Percentiles rank a stretch among this genome's conserved stretches.
These are phyloP conservation scores for Drosophila niveifrons DNA, from an alignment of 2,888 invertebrate species.

Conservation along the genomic window DNA sequence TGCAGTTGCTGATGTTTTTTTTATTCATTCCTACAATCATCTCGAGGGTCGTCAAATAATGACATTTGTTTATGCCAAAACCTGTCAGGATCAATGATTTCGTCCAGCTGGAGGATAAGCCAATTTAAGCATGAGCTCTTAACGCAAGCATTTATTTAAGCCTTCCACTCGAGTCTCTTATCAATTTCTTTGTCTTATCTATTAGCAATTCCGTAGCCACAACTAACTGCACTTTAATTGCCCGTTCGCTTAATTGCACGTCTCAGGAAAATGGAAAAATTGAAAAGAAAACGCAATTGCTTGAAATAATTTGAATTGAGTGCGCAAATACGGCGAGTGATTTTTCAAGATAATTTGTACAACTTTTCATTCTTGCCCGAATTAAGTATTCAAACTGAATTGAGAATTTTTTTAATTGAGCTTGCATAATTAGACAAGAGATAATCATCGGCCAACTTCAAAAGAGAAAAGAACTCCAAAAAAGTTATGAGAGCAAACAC, in stretches of 20 bases:
- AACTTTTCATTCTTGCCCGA: slow-evolving; percentile 39
- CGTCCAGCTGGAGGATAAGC: slow-evolving; percentile 38
- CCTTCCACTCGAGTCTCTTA: slow-evolving; percentile 9
- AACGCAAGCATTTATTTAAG: slow-evolving; percentile 17
- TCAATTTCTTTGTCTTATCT: slow-evolving; percentile 14
- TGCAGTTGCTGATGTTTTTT: slow-evolving; percentile 69
- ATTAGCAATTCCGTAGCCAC: slow-evolving; percentile 27
- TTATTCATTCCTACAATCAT: slow-evolving; percentile 50
- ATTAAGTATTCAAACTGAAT: slow-evolving; percentile 48
- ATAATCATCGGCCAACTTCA: slow-evolving; percentile 50
- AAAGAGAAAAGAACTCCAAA: background rate
- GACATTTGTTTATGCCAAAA: slow-evolving; percentile 68
- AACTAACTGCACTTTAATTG: slow-evolving; percentile 62
- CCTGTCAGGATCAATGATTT: slow-evolving; percentile 34
- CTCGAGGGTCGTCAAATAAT: slow-evolving; percentile 41
- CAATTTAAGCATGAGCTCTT: slow-evolving; percentile 36
- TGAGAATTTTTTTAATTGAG: slow-evolving; percentile 69
- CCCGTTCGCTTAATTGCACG: slow-evolving; percentile 60
- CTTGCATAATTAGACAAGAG: slow-evolving; percentile 74
- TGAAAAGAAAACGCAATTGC: slow-evolving; percentile 65
- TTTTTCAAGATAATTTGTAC: slow-evolving; percentile 58
- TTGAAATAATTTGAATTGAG: slow-evolving; percentile 79
- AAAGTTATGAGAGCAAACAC: background rate
- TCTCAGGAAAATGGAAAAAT: slow-evolving; percentile 24
- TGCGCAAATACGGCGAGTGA: slow-evolving; percentile 68